Evolutionary conservation across 2,113 vertebrate genomes (phyloP).

Genomic region (Mesocricetus auratus): DNA sequence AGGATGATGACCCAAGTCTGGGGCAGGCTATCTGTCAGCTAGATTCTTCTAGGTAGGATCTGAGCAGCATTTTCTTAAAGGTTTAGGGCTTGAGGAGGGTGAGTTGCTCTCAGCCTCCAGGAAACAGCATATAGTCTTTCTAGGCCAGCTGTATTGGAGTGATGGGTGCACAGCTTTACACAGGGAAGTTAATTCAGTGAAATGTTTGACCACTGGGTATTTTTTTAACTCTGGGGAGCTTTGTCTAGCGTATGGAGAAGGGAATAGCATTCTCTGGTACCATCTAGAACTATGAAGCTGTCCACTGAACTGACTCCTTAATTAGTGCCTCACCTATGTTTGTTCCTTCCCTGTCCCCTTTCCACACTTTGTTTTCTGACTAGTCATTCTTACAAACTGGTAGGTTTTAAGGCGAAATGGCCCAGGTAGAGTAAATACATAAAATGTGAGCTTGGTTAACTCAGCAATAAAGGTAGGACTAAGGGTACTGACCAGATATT

Average conservation of each 20-base stretch:
- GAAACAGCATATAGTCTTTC: not conserved
- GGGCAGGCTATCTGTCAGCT: not conserved
- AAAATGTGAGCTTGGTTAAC: not conserved
- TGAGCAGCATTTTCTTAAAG: conserved; percentile 5
- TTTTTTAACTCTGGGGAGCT: not conserved
- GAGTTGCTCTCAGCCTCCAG: not conserved
- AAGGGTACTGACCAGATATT: conserved; percentile 24
- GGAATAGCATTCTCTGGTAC: not conserved
- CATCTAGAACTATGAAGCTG: not conserved
- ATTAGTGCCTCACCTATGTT: not conserved
- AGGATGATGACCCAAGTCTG: not conserved
- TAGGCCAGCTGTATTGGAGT: not conserved
- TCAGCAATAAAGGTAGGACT: not conserved
- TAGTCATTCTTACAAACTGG: not conserved
- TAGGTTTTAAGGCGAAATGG: conserved; percentile 21
- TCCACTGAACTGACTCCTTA: conserved; percentile 62
- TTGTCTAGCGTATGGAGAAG: not conserved
- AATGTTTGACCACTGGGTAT: not conserved
- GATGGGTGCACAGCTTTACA: not conserved
- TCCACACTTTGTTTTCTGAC: conserved; percentile 49
- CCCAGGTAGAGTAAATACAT: conserved; percentile 41
- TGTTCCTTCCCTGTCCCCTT: not conserved
- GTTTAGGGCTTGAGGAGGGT: not conserved
- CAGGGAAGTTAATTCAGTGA: not conserved
- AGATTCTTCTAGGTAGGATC: not conserved